Base-by-base conservation (phyloP, 2,113 vertebrate genomes). In the Fregetta grallaria region DNA sequence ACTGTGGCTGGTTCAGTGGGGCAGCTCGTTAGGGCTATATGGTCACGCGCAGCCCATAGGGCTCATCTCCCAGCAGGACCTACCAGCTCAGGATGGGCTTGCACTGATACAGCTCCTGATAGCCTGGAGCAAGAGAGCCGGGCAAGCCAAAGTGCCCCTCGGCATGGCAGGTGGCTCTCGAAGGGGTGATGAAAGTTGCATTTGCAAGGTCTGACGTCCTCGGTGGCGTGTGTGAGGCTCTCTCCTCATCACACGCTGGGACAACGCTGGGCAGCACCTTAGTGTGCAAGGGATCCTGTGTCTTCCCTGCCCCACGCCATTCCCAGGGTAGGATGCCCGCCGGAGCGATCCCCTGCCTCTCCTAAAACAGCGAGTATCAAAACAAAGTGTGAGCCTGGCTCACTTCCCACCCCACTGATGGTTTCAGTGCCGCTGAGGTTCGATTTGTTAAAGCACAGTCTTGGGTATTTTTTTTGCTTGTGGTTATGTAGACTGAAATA, bases 181-280 rank as follows among this genome's bases (percentile, higher is more conserved):
- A 58, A 45, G 34, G 16, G 56, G 19, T 25, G 15, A 30, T 4
- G 14, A 8, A 44, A 44, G 16, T 2, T 7, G 7, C 3, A 15
- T 13, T 34, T 22, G 26, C 15, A 14, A 73, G 29, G 59, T 40
- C 59, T 21, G 44, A 59, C 67, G 40, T 7, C 21, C 53, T 36
- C 4, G 1, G 16, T 8, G 30, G 21, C 0, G 2, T 3, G 34
- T 0, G 4, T 16, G 59, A 52, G 66, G 27, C 32, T 38, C 30
- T 44, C 66, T 25, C 52, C 66, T 52, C 22, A 13, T 15, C 50
- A 21, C 27, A 5, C 13, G 11, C 10, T 2, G 1, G 52, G 38
- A 45, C 13, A 34, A 73, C 0, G 7, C 15, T 4, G 15, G 59
- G 66, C 27, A 59, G 34, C 49, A 45, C 18, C 23, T 52, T 15